These are phyloP conservation scores for Hydra vulgaris DNA, from an alignment of 30 jellyfish, hydroid and myxozoan genomes.

Conservation along the genomic window DNA sequence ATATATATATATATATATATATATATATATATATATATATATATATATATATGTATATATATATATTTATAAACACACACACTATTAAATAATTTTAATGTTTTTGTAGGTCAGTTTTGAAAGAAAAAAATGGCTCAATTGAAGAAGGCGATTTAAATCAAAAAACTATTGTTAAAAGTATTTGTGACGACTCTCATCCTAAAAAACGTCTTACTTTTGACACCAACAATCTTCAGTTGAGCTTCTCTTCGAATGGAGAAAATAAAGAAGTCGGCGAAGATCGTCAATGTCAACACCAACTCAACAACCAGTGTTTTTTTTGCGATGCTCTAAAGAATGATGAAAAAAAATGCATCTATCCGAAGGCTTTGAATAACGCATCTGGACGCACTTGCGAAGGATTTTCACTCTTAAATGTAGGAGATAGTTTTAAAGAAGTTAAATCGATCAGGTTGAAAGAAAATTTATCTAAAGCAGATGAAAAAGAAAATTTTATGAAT, in stretches of 20 bases:
- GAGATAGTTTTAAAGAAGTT: background rate
- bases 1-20: no score
- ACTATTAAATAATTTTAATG: no score
- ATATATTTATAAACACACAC: background rate
- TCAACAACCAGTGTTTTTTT: background rate
- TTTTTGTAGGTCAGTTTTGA: background rate
- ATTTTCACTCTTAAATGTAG: background rate
- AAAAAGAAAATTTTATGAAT: background rate
- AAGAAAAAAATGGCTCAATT: background rate
- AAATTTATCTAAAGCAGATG: background rate
- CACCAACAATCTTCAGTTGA: background rate
- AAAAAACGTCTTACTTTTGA: background rate
- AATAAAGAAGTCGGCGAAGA: no score
- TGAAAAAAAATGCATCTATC: background rate
- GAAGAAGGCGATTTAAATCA: background rate
- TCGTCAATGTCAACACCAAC: no score
- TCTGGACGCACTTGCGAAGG: background rate
- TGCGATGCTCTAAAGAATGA: background rate
- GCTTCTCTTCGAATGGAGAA: background rate
- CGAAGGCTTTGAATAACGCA: background rate
- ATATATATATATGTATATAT: no score
- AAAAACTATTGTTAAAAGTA: background rate
- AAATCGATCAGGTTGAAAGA: background rate
- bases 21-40: no score
- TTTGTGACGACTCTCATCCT: background rate